A percentile compares a stretch with the other conserved stretches of the same genome.
Evolutionary conservation across 2,113 vertebrate genomes (phyloP).

Genomic region (Monopterus albus): DNA sequence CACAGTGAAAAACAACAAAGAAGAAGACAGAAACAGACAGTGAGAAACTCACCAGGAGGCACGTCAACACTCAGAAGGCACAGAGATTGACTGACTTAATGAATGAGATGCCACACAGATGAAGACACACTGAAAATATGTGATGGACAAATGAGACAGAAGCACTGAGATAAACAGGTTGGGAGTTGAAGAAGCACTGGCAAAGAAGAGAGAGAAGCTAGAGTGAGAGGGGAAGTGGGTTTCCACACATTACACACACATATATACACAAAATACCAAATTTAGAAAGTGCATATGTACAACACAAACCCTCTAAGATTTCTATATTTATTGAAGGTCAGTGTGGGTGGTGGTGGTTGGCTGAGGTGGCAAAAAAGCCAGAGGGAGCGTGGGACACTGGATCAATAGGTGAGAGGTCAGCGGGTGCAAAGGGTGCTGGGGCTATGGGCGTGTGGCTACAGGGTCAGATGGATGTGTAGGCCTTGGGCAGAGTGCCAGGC

Average conservation of each 20-base stretch:
- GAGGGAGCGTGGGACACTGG: conserved; percentile 77
- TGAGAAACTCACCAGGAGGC: conserved; percentile 55
- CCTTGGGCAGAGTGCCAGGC: conserved; percentile 74
- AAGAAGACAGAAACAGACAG: conserved; percentile 66
- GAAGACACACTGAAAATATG: conserved; percentile 67
- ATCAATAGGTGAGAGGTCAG: conserved; percentile 74
- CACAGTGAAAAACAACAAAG: conserved; percentile 68
- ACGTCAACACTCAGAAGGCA: conserved; percentile 33
- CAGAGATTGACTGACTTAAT: conserved; percentile 63
- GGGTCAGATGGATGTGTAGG: conserved; percentile 69
- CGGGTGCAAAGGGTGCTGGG: conserved; percentile 56
- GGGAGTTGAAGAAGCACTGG: conserved; percentile 34
- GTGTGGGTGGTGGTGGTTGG: conserved; percentile 14
- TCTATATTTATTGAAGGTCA: conserved; percentile 3
- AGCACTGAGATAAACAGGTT: conserved; percentile 63
- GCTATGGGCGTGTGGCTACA: conserved; percentile 51
- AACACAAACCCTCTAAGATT: background rate
- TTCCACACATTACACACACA: background rate
- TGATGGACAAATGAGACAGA: conserved; percentile 76
- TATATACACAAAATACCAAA: background rate
- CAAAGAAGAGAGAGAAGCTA: conserved; percentile 20
- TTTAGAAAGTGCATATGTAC: background rate
- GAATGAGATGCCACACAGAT: conserved; percentile 55
- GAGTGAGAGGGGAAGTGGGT: conserved; percentile 5
- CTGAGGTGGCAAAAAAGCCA: conserved; percentile 46